Base-by-base conservation (phyloP, 2,888 invertebrate genomes). In the Tenthredo distinguenda region DNA sequence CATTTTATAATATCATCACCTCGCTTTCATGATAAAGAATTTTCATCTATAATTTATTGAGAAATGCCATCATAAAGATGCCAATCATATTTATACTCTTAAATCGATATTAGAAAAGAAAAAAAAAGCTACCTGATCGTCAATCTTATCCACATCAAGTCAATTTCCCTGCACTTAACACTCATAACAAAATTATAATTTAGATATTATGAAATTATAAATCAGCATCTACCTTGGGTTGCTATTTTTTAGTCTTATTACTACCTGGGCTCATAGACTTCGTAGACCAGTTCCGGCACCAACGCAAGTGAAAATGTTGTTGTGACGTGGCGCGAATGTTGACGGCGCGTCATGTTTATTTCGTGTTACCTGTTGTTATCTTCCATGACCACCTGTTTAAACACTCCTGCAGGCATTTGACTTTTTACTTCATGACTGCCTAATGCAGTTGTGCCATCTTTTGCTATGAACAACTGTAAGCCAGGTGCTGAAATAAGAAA, bases 401-500 rank as follows among this genome's bases (percentile, higher is more conserved):
- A 96, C 89, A 94, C 94, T 87, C 96, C 96, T n/a, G 96, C 95
- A 81, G 96, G 95, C 95, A 96, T 97, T 94, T 96, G 96, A 85
- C 96, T 96, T 90, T 97, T 97, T 87, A 96, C 96, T 93, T 97
- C 97, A 90, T 97, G 97, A 90, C 96, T 96, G 88, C 98, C 98
- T 89, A 98, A 95, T 83, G 98, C 97, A 55, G 98, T 97, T 85
- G 97, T 97, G 86, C 98, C 98, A 94, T 98, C 98, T 93, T 97
- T 97, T 85, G 97, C 96, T 89, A 99, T 98, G 94, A 97, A 98
- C 92, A 99, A 94, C 94, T 98, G 98, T 90, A 99, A 95, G 4
- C 98, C 98, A 79, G 98, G 97, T 90, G 97, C 98, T 98, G 94
- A 37, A 94, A 94, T 85, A 21, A 72, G 12, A 79, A 84, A 58